Percentiles rank a stretch among this genome's conserved stretches.
phyloP scores from a whole-genome alignment of 2,888 invertebrate species.

The Odiellus spinosus region DNA sequence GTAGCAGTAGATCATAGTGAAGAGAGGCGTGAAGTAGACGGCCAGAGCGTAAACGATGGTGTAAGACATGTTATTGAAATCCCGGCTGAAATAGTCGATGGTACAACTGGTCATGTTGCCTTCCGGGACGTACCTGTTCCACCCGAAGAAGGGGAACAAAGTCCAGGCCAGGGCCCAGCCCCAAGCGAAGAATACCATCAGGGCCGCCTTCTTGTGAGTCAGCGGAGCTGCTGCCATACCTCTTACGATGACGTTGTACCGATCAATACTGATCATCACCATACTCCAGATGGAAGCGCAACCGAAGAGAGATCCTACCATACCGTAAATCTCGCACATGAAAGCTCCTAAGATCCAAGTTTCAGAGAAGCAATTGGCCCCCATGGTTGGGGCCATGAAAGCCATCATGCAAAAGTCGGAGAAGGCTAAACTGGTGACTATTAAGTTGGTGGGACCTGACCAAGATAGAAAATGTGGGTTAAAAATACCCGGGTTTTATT shows the following conservation, averaged over 20 bases:
- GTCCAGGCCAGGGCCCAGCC: constrained; percentile 59
- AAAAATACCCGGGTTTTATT: not conserved
- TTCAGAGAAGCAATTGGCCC: constrained; percentile 65
- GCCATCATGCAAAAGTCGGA: constrained; percentile 82
- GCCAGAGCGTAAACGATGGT: constrained; percentile 60
- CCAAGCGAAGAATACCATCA: constrained; percentile 66
- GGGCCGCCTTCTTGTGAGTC: constrained; percentile 59
- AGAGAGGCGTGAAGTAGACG: constrained; percentile 57
- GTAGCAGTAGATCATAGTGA: constrained; percentile 69
- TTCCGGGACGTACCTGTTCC: constrained; percentile 67
- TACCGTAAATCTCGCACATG: constrained; percentile 72
- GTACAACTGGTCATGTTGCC: constrained; percentile 88
- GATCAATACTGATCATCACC: constrained; percentile 73
- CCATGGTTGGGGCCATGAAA: constrained; percentile 62
- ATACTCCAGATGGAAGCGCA: constrained; percentile 84
- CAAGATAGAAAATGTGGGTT: not conserved
- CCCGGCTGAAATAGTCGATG: constrained; percentile 64
- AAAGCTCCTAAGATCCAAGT: constrained; percentile 54
- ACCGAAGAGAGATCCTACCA: constrained; percentile 73
- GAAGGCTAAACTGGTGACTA: constrained; percentile 79
- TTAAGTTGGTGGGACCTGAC: constrained; percentile 61
- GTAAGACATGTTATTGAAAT: constrained; percentile 60
- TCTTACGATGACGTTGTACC: constrained; percentile 87
- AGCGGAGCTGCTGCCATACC: constrained; percentile 67
- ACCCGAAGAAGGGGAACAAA: constrained; percentile 67